Conservation (phyloP, 2,113 vertebrate species). For the Apodemus speciosus region DNA sequence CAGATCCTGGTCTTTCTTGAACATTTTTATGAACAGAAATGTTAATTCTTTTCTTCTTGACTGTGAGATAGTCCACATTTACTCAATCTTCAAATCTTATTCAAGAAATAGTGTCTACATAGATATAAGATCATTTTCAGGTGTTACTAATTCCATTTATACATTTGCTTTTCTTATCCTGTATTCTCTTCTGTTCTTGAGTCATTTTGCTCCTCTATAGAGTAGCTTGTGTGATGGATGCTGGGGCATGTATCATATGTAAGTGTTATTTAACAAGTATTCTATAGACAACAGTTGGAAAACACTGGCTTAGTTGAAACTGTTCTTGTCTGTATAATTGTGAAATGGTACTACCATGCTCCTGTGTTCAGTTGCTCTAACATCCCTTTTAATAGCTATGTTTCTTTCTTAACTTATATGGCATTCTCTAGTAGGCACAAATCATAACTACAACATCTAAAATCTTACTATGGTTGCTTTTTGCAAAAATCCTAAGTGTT, state of each 20-base stretch:
- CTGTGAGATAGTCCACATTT: background rate
- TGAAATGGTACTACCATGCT: background rate
- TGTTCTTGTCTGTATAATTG: background rate
- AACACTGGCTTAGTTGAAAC: slow-evolving; percentile 20
- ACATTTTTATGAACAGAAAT: slow-evolving; percentile 48
- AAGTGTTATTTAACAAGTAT: background rate
- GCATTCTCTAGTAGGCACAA: background rate
- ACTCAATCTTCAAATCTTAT: slow-evolving; percentile 10
- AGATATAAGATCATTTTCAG: background rate
- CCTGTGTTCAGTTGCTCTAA: background rate
- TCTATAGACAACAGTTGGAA: background rate
- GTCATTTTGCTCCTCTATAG: background rate
- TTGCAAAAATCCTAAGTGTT: background rate
- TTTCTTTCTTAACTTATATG: background rate
- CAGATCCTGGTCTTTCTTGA: background rate
- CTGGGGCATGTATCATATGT: background rate
- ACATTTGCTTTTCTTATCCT: slow-evolving; percentile 53
- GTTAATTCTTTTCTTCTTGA: slow-evolving; percentile 43
- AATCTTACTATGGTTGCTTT: background rate
- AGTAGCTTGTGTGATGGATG: background rate
- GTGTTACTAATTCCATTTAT: slow-evolving; percentile 6
- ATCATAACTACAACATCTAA: background rate
- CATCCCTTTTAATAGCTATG: background rate
- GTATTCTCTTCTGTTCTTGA: background rate
- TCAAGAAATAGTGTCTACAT: slow-evolving; percentile 3